These are phyloP conservation scores for Zootoca vivipara DNA, from an alignment of 2,113 vertebrate genomes.

Conservation along the genomic window DNA sequence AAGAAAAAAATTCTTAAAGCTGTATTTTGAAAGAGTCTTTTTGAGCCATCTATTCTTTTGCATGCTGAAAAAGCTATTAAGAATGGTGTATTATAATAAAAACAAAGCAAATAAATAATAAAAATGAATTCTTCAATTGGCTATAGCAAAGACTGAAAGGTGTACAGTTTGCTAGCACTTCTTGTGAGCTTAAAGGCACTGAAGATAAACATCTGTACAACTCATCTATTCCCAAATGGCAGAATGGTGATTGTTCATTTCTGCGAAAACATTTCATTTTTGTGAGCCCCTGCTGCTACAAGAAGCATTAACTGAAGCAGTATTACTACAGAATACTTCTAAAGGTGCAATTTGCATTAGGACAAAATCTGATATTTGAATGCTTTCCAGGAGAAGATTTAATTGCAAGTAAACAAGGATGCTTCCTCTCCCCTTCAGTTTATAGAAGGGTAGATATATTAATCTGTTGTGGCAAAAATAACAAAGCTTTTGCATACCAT, in stretches of 20 bases:
- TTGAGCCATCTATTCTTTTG: neutral
- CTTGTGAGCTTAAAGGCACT: neutral
- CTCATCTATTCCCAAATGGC: neutral
- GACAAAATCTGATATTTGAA: too few species aligned
- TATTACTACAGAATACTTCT: neutral
- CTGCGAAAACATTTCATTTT: neutral
- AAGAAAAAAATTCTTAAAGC: neutral
- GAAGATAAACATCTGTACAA: neutral
- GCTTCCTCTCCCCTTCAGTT: too few species aligned
- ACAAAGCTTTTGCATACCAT: too few species aligned
- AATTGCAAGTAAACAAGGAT: too few species aligned
- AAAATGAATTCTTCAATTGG: neutral
- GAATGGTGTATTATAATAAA: neutral
- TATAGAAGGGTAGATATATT: too few species aligned
- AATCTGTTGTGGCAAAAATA: too few species aligned
- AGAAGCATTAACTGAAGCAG: neutral
- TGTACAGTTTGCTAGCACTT: neutral
- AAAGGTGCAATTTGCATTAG: too few species aligned
- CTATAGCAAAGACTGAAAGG: neutral
- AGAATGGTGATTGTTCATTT: neutral
- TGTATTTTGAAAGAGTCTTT: neutral
- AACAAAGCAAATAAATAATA: neutral
- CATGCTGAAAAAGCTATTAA: neutral
- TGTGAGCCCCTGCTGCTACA: neutral
- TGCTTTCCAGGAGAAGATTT: too few species aligned